A percentile compares a stretch with the other conserved stretches of the same genome.
Evolutionary conservation across 1,140 invertebrate genomes (phyloP).

Genomic region (Cephus cinctus): DNA sequence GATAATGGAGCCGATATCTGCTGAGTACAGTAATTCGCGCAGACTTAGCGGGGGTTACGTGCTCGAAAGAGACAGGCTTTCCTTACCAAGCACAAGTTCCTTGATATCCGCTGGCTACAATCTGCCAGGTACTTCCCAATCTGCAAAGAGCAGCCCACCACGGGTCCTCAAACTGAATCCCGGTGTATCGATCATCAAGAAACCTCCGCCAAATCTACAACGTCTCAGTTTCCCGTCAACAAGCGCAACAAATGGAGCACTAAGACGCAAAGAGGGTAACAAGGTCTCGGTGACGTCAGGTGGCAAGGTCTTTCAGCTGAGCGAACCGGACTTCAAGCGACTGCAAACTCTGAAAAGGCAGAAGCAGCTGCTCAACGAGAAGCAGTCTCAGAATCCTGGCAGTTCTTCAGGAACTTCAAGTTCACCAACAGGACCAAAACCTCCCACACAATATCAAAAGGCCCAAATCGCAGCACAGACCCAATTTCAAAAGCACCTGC

Average conservation of each 20-base stretch:
- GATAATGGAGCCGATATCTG: conserved; percentile 39
- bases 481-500: conserved; percentile 49
- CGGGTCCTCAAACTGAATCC: conserved; percentile 38
- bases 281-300: conserved; percentile 24
- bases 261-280: conserved; percentile 34
- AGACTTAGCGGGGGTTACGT: conserved; percentile 42
- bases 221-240: conserved; percentile 34
- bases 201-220: conserved; percentile 49
- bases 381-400: conserved; percentile 10
- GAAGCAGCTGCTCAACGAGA: conserved; percentile 41
- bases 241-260: conserved; percentile 18
- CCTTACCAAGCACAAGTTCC: conserved; percentile 17
- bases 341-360: conserved; percentile 46
- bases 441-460: conserved; percentile 37
- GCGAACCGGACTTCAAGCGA: conserved; percentile 43
- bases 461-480: conserved; percentile 36
- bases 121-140: background rate
- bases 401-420: background rate
- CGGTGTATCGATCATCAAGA: conserved; percentile 52
- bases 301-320: conserved; percentile 48
- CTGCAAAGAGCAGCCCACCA: conserved; percentile 18
- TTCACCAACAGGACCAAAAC: conserved; percentile 1
- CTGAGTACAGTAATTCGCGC: conserved; percentile 39
- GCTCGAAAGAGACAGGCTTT: conserved; percentile 34
- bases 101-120: conserved; percentile 5